Percentiles rank a stretch among this genome's conserved stretches.
These are phyloP conservation scores for Punctoribates punctum DNA, from an alignment of 2,888 invertebrate genomes.

Conservation along the genomic window DNA sequence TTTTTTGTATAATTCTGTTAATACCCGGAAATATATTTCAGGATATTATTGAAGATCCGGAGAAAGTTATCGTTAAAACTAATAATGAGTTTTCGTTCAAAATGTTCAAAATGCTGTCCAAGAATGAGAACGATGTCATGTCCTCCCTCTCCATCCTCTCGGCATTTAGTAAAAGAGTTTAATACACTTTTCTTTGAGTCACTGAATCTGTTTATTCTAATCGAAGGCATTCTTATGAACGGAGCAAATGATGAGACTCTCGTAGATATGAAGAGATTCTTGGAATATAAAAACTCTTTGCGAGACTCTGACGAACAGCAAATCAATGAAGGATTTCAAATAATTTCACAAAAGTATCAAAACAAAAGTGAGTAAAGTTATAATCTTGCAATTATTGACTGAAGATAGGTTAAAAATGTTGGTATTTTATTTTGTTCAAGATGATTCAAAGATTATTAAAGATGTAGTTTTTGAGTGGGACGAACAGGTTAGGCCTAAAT, in stretches of 20 bases:
- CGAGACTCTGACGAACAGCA: background rate
- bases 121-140: background rate
- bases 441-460: too few relatives aligned
- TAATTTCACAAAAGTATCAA: background rate
- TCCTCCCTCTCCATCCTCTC: background rate
- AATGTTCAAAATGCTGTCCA: background rate
- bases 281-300: background rate
- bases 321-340: background rate
- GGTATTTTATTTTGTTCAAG: background rate
- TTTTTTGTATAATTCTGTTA: too few relatives aligned
- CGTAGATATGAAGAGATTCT: background rate
- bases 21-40: too few relatives aligned
- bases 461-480: too few relatives aligned
- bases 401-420: too few relatives aligned
- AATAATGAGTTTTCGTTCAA: constrained; percentile 17
- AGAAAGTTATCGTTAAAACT: background rate
- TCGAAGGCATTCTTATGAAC: background rate
- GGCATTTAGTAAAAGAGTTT: background rate
- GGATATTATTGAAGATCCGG: too few relatives aligned
- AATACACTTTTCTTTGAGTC: background rate
- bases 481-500: too few relatives aligned
- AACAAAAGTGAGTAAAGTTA: background rate
- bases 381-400: too few relatives aligned
- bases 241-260: background rate
- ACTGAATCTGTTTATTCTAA: background rate